These are phyloP conservation scores for Cardiocondyla obscurior DNA, from an alignment of 1,140 invertebrate species.

Conservation along the genomic window DNA sequence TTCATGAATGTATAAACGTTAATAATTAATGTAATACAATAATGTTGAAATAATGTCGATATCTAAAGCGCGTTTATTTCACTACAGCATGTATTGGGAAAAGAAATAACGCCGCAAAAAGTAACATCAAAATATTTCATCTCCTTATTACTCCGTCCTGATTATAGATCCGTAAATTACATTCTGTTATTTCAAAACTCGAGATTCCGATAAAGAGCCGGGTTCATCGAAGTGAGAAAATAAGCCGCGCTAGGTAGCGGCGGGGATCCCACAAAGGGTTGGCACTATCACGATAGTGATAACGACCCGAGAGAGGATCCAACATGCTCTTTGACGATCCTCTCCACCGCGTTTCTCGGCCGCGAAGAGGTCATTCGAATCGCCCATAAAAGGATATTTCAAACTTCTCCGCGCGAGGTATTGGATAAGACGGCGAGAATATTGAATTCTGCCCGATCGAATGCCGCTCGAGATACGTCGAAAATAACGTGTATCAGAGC, in stretches of 20 bases:
- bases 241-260: slow-evolving; percentile 21
- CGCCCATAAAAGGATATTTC: slow-evolving; percentile 46
- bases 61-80: background rate
- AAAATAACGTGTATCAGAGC: slow-evolving; percentile 18
- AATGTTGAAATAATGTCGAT: background rate
- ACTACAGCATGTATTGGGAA: background rate
- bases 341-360: background rate
- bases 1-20: slow-evolving; percentile 7
- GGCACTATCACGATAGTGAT: slow-evolving; percentile 27
- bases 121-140: background rate
- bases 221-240: slow-evolving; percentile 22
- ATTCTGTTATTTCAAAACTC: background rate
- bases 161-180: background rate
- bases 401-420: slow-evolving; percentile 10
- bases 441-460: slow-evolving; percentile 31
- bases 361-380: background rate
- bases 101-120: background rate
- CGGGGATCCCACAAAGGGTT: background rate
- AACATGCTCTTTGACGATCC: slow-evolving; percentile 22
- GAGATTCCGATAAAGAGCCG: slow-evolving; percentile 20
- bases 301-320: slow-evolving; percentile 3
- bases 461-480: slow-evolving; percentile 22
- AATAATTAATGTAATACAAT: background rate
- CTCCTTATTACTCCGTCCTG: background rate
- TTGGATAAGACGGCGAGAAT: slow-evolving; percentile 42